Evolutionary conservation across 2,113 vertebrate genomes (phyloP), one percentile per base, ranked within the genome.

Genomic region (Syrmaticus mikado): DNA sequence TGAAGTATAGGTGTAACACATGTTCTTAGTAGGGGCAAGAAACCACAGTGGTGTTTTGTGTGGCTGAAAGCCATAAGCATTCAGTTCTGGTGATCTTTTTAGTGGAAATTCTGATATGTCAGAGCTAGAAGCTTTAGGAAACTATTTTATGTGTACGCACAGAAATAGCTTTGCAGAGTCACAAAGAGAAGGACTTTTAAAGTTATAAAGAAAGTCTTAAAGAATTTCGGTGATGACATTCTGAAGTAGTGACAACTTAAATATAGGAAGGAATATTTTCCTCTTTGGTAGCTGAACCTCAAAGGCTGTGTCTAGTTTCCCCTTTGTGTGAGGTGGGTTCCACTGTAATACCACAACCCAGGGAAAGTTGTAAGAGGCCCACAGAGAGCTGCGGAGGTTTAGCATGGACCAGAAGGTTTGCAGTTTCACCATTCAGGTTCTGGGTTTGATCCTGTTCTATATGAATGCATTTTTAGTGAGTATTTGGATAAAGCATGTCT

Each of bases 81-180:
- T 97, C 66, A 80, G 89, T 97, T 94, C 72, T 95, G 79, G 86
- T 93, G 94, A 95, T 57, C 40, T 95, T 96, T 92, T 94, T 70
- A 86, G 62, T 97, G 91, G 87, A 90, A 95, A 95, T 94, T 96
- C 95, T 96, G 93, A 85, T 95, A 65, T 84, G 91, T 89, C 50
- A 89, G 57, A 94, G 91, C 55, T 82, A 76, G 95, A 93, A 84
- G 45, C 83, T 96, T 95, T 89, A 95, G 81, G 76, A 95, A 96
- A 74, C 45, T 83, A 57, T 95, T 93, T 85, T 46, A 36, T 92
- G 66, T 81, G n/a, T 40, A 36, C 3, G 6, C 20, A n/a, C 30
- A 40, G 58, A 91, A 89, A 91, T 71, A 89, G 55, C 45, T 5
- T 89, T 93, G 32, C 28, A 36, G 81, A 87, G 48, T 68, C 41